phyloP scores from a whole-genome alignment of 2,888 invertebrate genomes.

The Scrobipalpa atriplicella region DNA sequence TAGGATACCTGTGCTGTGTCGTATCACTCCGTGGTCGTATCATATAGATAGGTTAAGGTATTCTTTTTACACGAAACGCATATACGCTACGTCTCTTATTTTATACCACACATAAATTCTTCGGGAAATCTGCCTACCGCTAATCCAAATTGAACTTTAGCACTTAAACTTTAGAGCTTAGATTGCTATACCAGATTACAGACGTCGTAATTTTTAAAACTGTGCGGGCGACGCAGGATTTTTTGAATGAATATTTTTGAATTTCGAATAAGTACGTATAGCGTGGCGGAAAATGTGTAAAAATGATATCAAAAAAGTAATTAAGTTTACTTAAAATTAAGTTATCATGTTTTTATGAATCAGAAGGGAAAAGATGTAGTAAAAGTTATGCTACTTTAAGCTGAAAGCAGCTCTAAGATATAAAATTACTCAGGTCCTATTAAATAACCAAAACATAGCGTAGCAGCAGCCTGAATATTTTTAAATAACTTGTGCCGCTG shows the following conservation, averaged over 20 bases:
- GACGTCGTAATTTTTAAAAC: slow-evolving; percentile 50
- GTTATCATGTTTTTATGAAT: background rate
- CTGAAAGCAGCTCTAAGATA: too few species aligned
- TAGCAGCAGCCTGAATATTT: too few species aligned
- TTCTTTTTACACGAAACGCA: background rate
- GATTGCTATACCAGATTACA: slow-evolving; percentile 40
- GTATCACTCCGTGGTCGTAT: too few species aligned
- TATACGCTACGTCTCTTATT: slow-evolving; percentile 39
- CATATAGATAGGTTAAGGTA: too few species aligned
- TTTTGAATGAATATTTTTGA: slow-evolving; percentile 55
- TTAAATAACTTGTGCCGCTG: too few species aligned
- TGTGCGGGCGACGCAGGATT: slow-evolving; percentile 40
- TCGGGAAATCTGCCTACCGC: slow-evolving; percentile 46
- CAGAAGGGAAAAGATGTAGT: too few species aligned
- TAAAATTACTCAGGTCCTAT: too few species aligned
- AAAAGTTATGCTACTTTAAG: too few species aligned
- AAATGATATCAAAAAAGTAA: slow-evolving; percentile 6
- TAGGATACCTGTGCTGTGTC: too few species aligned
- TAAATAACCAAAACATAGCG: too few species aligned
- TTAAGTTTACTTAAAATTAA: slow-evolving; percentile 9
- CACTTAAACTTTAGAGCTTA: slow-evolving; percentile 41
- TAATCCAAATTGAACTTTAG: slow-evolving; percentile 55
- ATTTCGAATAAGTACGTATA: slow-evolving; percentile 43
- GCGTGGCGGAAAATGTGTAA: slow-evolving; percentile 14
- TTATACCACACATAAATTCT: slow-evolving; percentile 48